Conservation (phyloP, 1,140 invertebrate genomes). For the Druon quercuslanigerum region DNA sequence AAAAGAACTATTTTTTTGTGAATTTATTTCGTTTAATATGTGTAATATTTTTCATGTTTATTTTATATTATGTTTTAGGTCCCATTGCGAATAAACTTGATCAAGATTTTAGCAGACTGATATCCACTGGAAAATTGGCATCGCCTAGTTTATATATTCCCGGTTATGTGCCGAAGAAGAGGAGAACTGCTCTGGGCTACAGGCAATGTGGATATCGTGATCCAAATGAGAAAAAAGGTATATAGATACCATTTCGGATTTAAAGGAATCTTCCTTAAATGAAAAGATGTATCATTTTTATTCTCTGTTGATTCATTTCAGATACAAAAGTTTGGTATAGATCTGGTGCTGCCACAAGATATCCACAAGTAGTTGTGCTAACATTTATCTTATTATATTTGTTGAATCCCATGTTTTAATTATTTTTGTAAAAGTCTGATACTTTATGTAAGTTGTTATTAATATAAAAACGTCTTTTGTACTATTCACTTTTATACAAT, state of each 20-base stretch:
- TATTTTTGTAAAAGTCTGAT: neutral
- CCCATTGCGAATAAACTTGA: slow-evolving; percentile 86
- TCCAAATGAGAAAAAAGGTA: slow-evolving; percentile 79
- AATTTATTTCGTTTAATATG: neutral
- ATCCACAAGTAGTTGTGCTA: neutral
- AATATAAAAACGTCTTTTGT: neutral
- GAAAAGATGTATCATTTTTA: neutral
- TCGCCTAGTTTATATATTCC: slow-evolving; percentile 86
- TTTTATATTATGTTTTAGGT: slow-evolving; percentile 68
- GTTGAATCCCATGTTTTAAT: neutral
- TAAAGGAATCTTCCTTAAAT: neutral
- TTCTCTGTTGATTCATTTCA: neutral
- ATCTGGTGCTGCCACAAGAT: neutral
- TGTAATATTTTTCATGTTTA: neutral
- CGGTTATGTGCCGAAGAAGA: slow-evolving; percentile 83
- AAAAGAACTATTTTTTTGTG: neutral
- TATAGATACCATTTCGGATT: neutral
- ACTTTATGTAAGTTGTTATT: neutral
- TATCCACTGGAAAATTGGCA: slow-evolving; percentile 84
- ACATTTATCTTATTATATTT: neutral
- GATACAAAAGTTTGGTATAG: neutral
- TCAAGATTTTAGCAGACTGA: slow-evolving; percentile 84
- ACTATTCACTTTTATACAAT: neutral
- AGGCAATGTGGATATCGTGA: slow-evolving; percentile 84
- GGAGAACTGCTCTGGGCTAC: slow-evolving; percentile 83